Conservation (phyloP, 2,888 invertebrate species). For the Terebella lapidaria region DNA sequence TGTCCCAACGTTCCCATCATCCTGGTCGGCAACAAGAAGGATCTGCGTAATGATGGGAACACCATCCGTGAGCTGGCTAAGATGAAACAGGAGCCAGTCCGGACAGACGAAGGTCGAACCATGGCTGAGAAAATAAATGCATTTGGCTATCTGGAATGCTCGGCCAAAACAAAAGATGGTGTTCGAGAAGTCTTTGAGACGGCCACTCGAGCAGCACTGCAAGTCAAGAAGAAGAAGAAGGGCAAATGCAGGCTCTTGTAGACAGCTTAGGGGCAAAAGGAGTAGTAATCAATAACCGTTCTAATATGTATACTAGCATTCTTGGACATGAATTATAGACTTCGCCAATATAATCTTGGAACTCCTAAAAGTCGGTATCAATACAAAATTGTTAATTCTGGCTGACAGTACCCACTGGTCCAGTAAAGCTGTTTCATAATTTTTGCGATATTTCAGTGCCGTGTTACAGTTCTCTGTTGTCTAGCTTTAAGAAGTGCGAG, state of each 20-base stretch:
- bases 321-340: no score
- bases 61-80: slow-evolving; percentile 69
- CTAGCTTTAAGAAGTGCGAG: no score
- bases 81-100: slow-evolving; percentile 98
- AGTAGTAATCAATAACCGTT: not conserved
- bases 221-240: slow-evolving; percentile 64
- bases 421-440: no score
- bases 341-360: no score
- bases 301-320: no score
- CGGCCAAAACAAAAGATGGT: slow-evolving; percentile 98
- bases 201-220: slow-evolving; percentile 94
- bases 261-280: not conserved
- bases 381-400: no score
- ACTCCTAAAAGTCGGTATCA: no score
- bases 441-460: no score
- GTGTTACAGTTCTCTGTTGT: no score
- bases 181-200: slow-evolving; percentile 99
- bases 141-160: slow-evolving; percentile 97
- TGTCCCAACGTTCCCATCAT: slow-evolving; percentile 99
- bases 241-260: slow-evolving; percentile 56
- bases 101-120: slow-evolving; percentile 90
- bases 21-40: slow-evolving; percentile 90
- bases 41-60: slow-evolving; percentile 56
- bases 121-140: slow-evolving; percentile 99
- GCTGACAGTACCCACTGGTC: no score